Percentiles rank a stretch among this genome's conserved stretches.
These are phyloP conservation scores for Apocrypta bakeri DNA, from an alignment of 1,140 invertebrate genomes.

Conservation along the genomic window DNA sequence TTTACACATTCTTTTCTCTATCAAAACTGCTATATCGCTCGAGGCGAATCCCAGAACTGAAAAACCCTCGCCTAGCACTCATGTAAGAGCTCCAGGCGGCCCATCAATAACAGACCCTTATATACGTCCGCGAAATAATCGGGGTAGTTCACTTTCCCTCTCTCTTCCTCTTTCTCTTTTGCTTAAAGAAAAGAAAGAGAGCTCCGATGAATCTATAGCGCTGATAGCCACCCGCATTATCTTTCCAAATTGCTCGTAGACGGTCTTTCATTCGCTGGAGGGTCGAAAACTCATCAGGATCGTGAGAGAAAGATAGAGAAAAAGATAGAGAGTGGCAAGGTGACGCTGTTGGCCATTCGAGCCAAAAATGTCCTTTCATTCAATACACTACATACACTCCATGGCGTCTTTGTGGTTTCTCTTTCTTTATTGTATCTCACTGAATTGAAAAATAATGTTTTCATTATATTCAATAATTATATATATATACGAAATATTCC, in stretches of 20 bases:
- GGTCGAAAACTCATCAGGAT: slow-evolving; percentile 20
- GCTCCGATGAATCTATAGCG: slow-evolving; percentile 5
- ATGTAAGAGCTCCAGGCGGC: slow-evolving; percentile 35
- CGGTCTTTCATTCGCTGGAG: neutral
- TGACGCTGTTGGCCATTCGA: neutral
- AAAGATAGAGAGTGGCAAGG: neutral
- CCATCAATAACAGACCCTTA: slow-evolving; percentile 62
- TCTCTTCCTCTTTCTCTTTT: neutral
- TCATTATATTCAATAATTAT: too few relatives aligned
- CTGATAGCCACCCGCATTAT: slow-evolving; percentile 61
- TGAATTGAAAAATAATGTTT: too few relatives aligned
- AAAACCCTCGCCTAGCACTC: neutral
- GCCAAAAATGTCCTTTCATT: neutral
- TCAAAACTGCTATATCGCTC: neutral
- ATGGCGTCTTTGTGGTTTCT: neutral
- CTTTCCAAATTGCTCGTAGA: slow-evolving; percentile 61
- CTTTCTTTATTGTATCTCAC: too few relatives aligned
- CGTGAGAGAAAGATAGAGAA: neutral
- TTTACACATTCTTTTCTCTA: neutral
- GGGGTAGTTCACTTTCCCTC: neutral
- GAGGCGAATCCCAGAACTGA: neutral
- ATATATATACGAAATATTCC: too few relatives aligned
- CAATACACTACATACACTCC: neutral
- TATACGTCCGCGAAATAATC: slow-evolving; percentile 27
- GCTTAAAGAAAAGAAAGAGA: neutral